Conservation (phyloP, 2,888 invertebrate genomes). For the Drosophila conformis region DNA sequence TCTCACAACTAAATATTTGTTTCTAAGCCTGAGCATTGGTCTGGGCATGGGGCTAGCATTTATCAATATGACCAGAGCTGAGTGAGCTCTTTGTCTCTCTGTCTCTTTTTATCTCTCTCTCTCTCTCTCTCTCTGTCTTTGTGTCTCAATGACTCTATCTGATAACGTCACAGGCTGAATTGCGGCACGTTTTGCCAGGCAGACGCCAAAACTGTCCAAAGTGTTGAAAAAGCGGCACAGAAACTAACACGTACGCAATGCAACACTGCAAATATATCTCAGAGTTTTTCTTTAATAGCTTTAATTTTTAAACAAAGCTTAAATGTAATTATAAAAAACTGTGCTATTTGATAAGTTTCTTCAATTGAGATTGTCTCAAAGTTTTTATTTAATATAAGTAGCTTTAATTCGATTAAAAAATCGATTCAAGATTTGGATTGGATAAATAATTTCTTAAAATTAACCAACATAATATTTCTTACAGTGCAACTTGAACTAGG, state of each 20-base stretch:
- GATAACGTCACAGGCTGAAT: slow-evolving; percentile 74
- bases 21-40: slow-evolving; percentile 15
- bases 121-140: background rate
- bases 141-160: slow-evolving; percentile 1
- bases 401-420: no score
- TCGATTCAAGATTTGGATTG: background rate
- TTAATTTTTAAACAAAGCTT: no score
- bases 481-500: slow-evolving; percentile 45
- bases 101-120: background rate
- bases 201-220: slow-evolving; percentile 69
- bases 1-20: slow-evolving; percentile 74
- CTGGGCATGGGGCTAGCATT: slow-evolving; percentile 45
- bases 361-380: no score
- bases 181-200: slow-evolving; percentile 71
- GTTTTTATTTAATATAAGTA: background rate
- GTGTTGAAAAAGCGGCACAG: slow-evolving; percentile 65
- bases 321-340: no score
- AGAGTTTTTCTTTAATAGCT: background rate
- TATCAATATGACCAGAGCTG: slow-evolving; percentile 71
- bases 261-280: background rate
- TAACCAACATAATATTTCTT: background rate
- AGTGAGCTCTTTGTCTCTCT: background rate
- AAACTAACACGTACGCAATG: slow-evolving; percentile 76
- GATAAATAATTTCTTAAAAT: background rate
- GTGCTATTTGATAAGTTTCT: no score